A percentile compares a stretch with the other conserved stretches of the same genome.
Evolutionary conservation across 2,888 invertebrate species (phyloP).

Genomic region (Eupeodes luniger): DNA sequence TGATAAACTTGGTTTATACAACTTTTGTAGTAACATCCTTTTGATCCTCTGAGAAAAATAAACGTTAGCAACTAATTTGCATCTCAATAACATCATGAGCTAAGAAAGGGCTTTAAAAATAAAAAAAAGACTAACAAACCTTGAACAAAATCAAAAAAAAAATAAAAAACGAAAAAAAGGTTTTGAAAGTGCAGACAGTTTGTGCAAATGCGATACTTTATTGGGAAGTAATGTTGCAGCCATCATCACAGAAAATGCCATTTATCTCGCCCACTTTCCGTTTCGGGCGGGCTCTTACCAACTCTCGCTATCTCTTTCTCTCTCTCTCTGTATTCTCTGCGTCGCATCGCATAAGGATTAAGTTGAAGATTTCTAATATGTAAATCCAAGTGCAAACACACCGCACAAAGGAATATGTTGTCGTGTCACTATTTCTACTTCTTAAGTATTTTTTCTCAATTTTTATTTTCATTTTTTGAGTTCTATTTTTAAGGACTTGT

Average conservation of each 20-base stretch:
- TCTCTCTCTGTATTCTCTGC: too few relatives aligned
- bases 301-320: not conserved
- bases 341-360: conserved; percentile 23
- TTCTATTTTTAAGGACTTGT: not conserved
- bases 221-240: conserved; percentile 66
- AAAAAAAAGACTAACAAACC: not conserved
- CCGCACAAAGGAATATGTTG: conserved; percentile 61
- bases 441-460: conserved; percentile 17
- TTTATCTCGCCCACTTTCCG: conserved; percentile 57
- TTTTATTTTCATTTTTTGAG: not conserved
- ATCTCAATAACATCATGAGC: conserved; percentile 64
- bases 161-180: conserved; percentile 1
- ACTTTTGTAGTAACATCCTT: not conserved
- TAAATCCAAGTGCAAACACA: conserved; percentile 56
- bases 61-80: conserved; percentile 63
- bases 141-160: not conserved
- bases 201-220: conserved; percentile 45
- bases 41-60: conserved; percentile 5
- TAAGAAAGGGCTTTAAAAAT: conserved; percentile 34
- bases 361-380: conserved; percentile 60
- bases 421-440: conserved; percentile 47
- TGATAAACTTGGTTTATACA: not conserved
- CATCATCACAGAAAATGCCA: conserved; percentile 59
- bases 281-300: conserved; percentile 29
- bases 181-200: conserved; percentile 43